A percentile compares a stretch with the other conserved stretches of the same genome.
These are phyloP conservation scores for Avahi laniger DNA, from an alignment of 2,797 vertebrate species.

Conservation along the genomic window DNA sequence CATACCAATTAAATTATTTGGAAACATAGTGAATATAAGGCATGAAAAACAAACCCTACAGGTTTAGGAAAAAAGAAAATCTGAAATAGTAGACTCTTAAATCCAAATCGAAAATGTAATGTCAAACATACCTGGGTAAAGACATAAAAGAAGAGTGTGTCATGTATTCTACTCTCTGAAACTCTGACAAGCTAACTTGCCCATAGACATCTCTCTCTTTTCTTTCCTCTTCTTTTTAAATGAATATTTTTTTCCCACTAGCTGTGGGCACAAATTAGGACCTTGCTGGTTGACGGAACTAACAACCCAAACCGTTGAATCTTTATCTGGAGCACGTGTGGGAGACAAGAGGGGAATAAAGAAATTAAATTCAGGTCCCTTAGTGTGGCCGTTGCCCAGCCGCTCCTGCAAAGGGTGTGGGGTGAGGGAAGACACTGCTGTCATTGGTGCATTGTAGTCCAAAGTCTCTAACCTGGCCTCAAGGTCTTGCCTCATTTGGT, in stretches of 20 bases:
- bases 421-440: background rate
- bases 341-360: background rate
- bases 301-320: background rate
- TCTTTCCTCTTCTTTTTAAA: background rate
- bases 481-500: background rate
- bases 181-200: background rate
- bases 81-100: background rate
- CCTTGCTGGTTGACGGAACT: background rate
- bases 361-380: background rate
- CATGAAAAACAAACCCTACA: background rate
- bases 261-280: background rate
- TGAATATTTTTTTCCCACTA: background rate
- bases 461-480: background rate
- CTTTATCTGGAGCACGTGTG: background rate
- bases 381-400: background rate
- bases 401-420: background rate
- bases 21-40: background rate
- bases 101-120: background rate
- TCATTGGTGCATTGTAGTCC: accelerated
- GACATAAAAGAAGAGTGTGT: background rate
- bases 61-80: background rate
- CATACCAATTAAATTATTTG: background rate
- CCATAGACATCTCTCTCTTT: background rate
- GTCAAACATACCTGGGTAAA: background rate
- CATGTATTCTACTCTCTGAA: background rate